phyloP scores from a whole-genome alignment of 2,888 invertebrate genomes.

The Elysia crispata region DNA sequence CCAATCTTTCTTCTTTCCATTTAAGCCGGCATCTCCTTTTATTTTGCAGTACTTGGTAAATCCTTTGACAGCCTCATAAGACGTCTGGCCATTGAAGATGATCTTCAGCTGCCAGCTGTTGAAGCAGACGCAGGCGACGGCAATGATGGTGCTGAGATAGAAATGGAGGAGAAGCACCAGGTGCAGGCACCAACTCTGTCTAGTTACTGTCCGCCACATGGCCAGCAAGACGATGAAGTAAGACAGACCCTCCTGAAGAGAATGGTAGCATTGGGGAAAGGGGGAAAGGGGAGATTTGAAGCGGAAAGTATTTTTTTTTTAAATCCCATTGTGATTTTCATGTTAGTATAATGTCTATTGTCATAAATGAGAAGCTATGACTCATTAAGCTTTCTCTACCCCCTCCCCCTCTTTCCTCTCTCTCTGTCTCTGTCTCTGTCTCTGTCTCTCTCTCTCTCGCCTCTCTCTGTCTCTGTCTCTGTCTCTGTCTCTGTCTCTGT shows the following conservation, averaged over 20 bases:
- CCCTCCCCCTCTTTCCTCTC: background rate
- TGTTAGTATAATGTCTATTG: too few species aligned
- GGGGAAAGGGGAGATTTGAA: too few species aligned
- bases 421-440: conserved; percentile 11
- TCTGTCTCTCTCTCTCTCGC: conserved; percentile 7
- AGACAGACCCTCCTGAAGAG: conserved; percentile 11
- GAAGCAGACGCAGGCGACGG: background rate
- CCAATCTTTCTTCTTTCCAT: too few species aligned
- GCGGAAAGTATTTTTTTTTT: too few species aligned
- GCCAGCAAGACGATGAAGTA: conserved; percentile 19
- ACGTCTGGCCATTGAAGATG: conserved; percentile 12
- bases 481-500: background rate
- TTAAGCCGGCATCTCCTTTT: background rate
- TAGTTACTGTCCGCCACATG: conserved; percentile 21
- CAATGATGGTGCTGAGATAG: background rate
- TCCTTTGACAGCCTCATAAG: background rate
- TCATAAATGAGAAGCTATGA: too few species aligned
- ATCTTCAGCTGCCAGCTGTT: background rate
- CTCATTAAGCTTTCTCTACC: background rate
- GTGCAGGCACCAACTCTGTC: background rate
- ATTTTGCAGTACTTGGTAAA: background rate
- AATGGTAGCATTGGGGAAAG: background rate
- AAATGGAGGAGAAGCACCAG: conserved; percentile 10
- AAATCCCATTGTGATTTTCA: too few species aligned
- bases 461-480: background rate